phyloP scores from a whole-genome alignment of 2,113 vertebrate genomes.

The Columbina picui region DNA sequence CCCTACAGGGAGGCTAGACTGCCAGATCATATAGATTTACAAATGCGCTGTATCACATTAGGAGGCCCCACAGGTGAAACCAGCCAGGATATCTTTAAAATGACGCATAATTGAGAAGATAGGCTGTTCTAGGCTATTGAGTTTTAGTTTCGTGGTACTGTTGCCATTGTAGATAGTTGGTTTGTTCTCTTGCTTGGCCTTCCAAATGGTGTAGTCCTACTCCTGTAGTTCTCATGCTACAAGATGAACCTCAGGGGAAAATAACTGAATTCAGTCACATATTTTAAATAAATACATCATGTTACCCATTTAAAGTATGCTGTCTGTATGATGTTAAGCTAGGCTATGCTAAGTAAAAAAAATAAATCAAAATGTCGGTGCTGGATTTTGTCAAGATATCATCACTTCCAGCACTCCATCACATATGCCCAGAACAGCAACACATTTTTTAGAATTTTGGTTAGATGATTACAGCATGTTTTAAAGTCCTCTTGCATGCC shows the following conservation, averaged over 20 bases:
- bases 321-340: not conserved
- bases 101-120: not conserved
- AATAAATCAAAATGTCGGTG: not conserved
- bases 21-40: not conserved
- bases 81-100: not conserved
- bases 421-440: accelerated
- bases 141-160: not conserved
- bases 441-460: not conserved
- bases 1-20: not conserved
- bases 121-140: not conserved
- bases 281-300: not conserved
- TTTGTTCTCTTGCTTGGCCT: not conserved
- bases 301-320: not conserved
- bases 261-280: not conserved
- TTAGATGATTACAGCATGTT: not conserved
- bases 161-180: not conserved
- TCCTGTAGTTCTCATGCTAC: not conserved
- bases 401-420: not conserved
- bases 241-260: not conserved
- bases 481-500: not conserved
- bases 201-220: not conserved
- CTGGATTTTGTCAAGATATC: not conserved
- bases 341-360: not conserved
- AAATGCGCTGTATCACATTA: not conserved
- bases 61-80: not conserved